Conservation (phyloP, 2,797 vertebrate genomes). For the Gorsachius magnificus region DNA sequence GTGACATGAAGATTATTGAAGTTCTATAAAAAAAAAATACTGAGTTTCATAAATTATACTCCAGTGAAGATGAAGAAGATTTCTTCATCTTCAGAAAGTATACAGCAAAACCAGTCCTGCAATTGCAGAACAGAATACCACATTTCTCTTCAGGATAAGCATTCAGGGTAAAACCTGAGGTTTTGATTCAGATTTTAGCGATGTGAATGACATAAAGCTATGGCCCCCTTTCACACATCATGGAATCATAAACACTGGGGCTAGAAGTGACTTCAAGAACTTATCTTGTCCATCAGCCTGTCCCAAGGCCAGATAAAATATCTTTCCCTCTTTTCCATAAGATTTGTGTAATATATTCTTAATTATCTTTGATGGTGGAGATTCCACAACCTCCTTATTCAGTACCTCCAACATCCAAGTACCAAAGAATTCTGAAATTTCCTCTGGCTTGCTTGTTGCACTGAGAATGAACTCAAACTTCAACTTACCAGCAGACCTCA, state of each 20-base stretch:
- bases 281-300: background rate
- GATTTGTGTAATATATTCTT: background rate
- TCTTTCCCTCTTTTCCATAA: background rate
- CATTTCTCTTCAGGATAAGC: background rate
- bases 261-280: background rate
- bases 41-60: background rate
- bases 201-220: background rate
- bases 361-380: background rate
- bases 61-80: background rate
- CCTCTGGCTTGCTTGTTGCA: background rate
- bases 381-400: background rate
- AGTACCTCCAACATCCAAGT: background rate
- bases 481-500: background rate
- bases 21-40: background rate
- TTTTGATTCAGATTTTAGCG: background rate
- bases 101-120: background rate
- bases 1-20: background rate
- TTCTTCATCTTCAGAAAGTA: background rate
- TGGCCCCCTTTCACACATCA: background rate
- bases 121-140: background rate
- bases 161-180: background rate
- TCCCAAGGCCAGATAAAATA: background rate
- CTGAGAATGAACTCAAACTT: background rate
- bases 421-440: background rate
- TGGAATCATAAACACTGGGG: background rate